These are phyloP conservation scores for Xenopus tropicalis DNA, from an alignment of 2,113 vertebrate genomes.

Conservation along the genomic window UCB_Xtro_10.0 CM004444.2:59667001-59667500, in stretches of 20 bases:
- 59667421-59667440: constrained; percentile 45
- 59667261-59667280: constrained; percentile 36
- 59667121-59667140: no score
- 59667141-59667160: neutral
- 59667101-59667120: neutral
- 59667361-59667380: constrained; percentile 41
- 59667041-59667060: no score
- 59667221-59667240: constrained; percentile 24
- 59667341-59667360: constrained; percentile 43
- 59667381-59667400: constrained; percentile 45
- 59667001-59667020: no score
- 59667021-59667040: no score
- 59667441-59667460: constrained; percentile 44
- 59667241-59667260: constrained; percentile 38
- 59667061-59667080: no score
- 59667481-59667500: constrained; percentile 34
- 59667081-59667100: neutral
- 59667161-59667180: neutral
- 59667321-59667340: constrained; percentile 27
- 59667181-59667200: constrained; percentile 7
- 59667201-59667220: constrained; percentile 16
- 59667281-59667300: constrained; percentile 29
- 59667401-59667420: constrained; percentile 37
- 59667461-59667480: constrained; percentile 38
- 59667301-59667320: constrained; percentile 20